phyloP scores from a whole-genome alignment of 2,113 vertebrate genomes.

The Okapia johnstoni region DNA sequence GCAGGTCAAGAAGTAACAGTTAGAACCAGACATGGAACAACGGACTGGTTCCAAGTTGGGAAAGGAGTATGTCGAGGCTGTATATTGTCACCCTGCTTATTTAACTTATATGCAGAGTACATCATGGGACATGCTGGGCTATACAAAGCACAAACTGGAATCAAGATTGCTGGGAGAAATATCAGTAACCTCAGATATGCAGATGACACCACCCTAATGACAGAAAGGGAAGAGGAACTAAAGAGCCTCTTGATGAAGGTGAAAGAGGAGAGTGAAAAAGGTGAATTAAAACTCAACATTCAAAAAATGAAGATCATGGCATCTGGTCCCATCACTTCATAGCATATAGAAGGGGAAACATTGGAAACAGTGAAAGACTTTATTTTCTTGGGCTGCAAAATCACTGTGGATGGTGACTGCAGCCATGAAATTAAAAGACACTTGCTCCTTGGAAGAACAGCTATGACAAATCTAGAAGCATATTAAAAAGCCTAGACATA shows the following conservation, averaged over 20 bases:
- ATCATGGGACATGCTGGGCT: neutral
- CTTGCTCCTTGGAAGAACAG: neutral
- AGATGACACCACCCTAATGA: neutral
- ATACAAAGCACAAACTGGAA: neutral
- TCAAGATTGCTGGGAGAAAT: neutral
- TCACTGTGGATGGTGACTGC: neutral
- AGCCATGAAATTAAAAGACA: neutral
- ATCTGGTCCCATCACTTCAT: neutral
- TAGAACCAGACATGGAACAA: neutral
- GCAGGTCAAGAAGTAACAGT: neutral
- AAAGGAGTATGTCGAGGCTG: neutral
- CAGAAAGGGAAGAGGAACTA: neutral
- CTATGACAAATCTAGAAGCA: neutral
- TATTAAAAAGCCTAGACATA: neutral
- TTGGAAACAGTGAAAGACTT: neutral
- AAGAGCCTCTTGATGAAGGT: neutral
- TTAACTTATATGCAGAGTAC: neutral
- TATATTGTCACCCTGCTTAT: neutral
- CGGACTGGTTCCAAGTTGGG: neutral
- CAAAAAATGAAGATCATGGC: neutral
- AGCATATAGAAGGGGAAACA: neutral
- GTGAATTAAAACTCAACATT: neutral
- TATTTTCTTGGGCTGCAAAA: neutral
- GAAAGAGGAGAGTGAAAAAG: neutral
- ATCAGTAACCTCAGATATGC: neutral